Evolutionary conservation across 2,113 vertebrate genomes (phyloP).

Genomic region (Actenoides hombroni): DNA sequence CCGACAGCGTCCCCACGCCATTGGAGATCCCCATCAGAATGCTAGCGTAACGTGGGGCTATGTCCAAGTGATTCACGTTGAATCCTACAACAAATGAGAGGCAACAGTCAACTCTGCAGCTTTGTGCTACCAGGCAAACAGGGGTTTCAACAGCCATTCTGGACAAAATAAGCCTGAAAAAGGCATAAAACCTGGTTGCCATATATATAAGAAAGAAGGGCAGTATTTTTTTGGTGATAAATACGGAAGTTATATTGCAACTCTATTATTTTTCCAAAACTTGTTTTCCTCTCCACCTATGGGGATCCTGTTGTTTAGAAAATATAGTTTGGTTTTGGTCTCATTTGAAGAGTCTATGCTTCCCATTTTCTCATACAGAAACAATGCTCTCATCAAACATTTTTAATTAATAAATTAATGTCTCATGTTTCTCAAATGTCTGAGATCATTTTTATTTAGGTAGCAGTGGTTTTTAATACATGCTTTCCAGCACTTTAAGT

Average conservation of each 20-base stretch:
- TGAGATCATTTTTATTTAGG: background rate
- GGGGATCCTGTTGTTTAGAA: background rate
- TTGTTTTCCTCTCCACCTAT: background rate
- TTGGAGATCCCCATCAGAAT: conserved; percentile 99
- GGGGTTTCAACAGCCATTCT: background rate
- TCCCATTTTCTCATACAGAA: background rate
- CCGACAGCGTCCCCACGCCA: conserved; percentile 92
- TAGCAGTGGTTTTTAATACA: background rate
- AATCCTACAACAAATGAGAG: conserved; percentile 80
- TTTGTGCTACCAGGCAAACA: background rate
- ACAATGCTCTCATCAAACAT: background rate
- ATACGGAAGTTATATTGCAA: background rate
- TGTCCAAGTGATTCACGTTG: conserved; percentile 97
- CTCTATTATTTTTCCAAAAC: background rate
- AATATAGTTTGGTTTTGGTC: background rate
- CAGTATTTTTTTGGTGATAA: background rate
- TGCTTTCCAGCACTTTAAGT: background rate
- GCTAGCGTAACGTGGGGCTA: conserved; percentile 96
- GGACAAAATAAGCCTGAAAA: background rate
- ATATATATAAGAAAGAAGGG: background rate
- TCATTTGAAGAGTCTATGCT: background rate
- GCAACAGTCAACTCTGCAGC: background rate
- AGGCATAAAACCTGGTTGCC: background rate
- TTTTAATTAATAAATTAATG: background rate
- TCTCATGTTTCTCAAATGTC: background rate